Conservation (phyloP, 2,888 invertebrate species). For the Lysandra bellargus region DNA sequence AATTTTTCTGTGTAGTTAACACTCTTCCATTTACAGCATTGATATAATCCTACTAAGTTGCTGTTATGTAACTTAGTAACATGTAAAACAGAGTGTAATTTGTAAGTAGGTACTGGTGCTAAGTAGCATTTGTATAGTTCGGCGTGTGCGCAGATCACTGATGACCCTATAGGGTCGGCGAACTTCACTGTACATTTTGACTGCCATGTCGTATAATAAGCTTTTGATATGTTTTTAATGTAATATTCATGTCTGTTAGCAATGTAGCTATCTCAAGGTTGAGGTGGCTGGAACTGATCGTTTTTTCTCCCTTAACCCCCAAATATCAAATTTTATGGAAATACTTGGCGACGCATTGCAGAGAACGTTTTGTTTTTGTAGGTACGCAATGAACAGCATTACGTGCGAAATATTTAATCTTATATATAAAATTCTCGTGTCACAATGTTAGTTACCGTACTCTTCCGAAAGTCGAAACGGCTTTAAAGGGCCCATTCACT, state of each 20-base stretch:
- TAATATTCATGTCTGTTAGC: not conserved
- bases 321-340: too few relatives aligned
- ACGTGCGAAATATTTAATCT: too few relatives aligned
- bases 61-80: not conserved
- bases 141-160: conserved; percentile 52
- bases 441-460: too few relatives aligned
- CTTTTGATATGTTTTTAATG: not conserved
- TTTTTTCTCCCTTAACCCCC: too few relatives aligned
- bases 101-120: not conserved
- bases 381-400: too few relatives aligned
- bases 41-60: not conserved
- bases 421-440: too few relatives aligned
- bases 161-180: conserved; percentile 55
- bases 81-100: conserved; percentile 18
- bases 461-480: too few relatives aligned
- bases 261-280: too few relatives aligned
- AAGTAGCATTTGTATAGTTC: conserved; percentile 42
- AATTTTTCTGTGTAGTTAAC: not conserved
- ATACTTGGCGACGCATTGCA: too few relatives aligned
- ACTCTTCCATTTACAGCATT: not conserved
- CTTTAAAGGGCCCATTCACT: too few relatives aligned
- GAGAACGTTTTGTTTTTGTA: too few relatives aligned
- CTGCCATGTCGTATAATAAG: not conserved
- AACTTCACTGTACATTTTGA: conserved; percentile 45
- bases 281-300: too few relatives aligned